Evolutionary conservation across 2,797 vertebrate species (phyloP).

Genomic region (Allobates femoralis): DNA sequence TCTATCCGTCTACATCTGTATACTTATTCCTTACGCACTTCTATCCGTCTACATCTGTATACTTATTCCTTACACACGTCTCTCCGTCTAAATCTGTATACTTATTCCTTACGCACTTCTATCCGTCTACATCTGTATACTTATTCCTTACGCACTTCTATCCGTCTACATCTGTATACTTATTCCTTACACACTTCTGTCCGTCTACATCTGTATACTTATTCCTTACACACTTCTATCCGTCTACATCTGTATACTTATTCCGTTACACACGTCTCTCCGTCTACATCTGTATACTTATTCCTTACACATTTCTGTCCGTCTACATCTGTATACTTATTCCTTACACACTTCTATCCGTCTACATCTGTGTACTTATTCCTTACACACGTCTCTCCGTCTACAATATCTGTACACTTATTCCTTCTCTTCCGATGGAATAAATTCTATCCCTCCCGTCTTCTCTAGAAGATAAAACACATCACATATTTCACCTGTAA

Average conservation of each 20-base stretch:
- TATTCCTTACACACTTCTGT: neutral
- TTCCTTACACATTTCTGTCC: neutral
- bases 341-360: neutral
- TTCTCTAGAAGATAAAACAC: neutral
- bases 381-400: neutral
- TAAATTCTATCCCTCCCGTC: neutral
- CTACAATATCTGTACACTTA: conserved; percentile 5
- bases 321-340: too few species aligned
- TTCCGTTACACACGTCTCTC: neutral
- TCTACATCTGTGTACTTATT: too few species aligned
- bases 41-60: conserved; percentile 1
- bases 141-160: conserved; percentile 1
- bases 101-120: too few species aligned
- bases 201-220: conserved; percentile 18
- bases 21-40: too few species aligned
- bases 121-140: conserved; percentile 7
- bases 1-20: conserved; percentile 1
- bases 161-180: conserved; percentile 16
- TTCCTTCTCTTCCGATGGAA: neutral
- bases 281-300: too few species aligned
- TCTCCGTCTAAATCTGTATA: conserved; percentile 1
- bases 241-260: too few species aligned
- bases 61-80: too few species aligned
- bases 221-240: neutral
- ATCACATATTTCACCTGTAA: neutral